These are phyloP conservation scores for Philhelius pedissequus DNA, from an alignment of 2,888 invertebrate genomes.

Conservation along the genomic window DNA sequence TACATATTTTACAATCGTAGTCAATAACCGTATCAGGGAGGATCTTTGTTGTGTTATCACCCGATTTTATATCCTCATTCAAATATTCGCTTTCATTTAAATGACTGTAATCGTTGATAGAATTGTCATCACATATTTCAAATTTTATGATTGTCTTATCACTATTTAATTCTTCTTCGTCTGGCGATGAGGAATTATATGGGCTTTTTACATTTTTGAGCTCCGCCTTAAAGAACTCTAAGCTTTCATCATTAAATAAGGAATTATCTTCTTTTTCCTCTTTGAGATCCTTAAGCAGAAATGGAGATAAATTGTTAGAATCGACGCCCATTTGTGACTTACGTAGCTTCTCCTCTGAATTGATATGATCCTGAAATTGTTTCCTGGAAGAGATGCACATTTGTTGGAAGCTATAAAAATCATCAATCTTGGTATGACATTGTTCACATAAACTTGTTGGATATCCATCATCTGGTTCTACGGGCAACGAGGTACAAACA, in stretches of 20 bases:
- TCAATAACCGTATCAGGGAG: background rate
- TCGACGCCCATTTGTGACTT: too few species aligned
- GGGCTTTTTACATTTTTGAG: too few species aligned
- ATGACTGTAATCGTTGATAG: background rate
- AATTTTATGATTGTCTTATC: too few species aligned
- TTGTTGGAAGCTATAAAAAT: constrained; percentile 75
- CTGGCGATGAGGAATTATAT: too few species aligned
- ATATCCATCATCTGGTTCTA: constrained; percentile 75
- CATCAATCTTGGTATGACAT: constrained; percentile 74
- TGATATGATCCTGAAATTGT: constrained; percentile 74
- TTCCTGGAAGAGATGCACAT: constrained; percentile 74
- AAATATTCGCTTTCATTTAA: background rate
- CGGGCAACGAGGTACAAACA: constrained; percentile 74
- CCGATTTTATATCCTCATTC: constrained; percentile 14
- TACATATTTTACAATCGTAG: constrained; percentile 70
- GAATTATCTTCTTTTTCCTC: too few species aligned
- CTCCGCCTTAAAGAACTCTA: too few species aligned
- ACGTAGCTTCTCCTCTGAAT: too few species aligned
- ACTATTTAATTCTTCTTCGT: too few species aligned
- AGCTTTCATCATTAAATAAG: too few species aligned
- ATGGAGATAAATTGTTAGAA: too few species aligned
- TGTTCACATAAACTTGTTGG: constrained; percentile 74
- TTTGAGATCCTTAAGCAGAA: too few species aligned
- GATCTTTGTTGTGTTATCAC: background rate
- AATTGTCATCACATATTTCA: constrained; percentile 48